These are phyloP conservation scores for Mythimna albipuncta DNA, from an alignment of 2,888 invertebrate genomes.

Conservation along the genomic window DNA sequence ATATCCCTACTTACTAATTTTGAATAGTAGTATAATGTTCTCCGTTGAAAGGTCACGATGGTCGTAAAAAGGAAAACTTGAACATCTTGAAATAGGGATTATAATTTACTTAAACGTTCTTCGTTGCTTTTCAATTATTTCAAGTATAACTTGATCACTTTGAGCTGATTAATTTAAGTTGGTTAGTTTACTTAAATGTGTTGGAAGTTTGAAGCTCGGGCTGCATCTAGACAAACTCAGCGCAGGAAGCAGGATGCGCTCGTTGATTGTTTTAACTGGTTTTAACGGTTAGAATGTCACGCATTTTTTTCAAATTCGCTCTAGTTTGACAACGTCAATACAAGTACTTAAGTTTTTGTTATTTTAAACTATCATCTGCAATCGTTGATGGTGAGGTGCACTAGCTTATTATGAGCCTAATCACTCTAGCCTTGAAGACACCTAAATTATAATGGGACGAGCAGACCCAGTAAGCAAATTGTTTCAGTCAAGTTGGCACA, in stretches of 20 bases:
- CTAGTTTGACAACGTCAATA: background rate
- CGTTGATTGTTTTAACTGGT: background rate
- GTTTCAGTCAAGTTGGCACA: too few relatives aligned
- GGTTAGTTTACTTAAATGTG: background rate
- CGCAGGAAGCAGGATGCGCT: background rate
- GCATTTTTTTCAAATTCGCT: background rate
- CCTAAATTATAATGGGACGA: too few relatives aligned
- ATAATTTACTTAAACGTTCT: constrained; percentile 2
- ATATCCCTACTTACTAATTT: constrained; percentile 40
- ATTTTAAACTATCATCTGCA: too few relatives aligned
- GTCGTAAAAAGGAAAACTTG: constrained; percentile 41
- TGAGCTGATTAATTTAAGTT: constrained; percentile 2
- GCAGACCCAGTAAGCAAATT: too few relatives aligned
- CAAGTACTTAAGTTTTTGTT: background rate
- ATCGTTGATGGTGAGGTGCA: too few relatives aligned
- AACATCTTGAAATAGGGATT: background rate
- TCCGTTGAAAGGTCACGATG: constrained; percentile 21
- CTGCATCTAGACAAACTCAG: background rate
- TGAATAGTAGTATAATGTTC: constrained; percentile 26
- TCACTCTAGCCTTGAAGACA: too few relatives aligned
- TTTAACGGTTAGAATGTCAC: background rate
- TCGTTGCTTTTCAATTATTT: constrained; percentile 15
- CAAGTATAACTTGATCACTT: constrained; percentile 11
- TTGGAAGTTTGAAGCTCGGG: background rate
- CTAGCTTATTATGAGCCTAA: too few relatives aligned